These are phyloP conservation scores for Drosophila sordidula DNA, from an alignment of 2,888 invertebrate genomes.

Conservation along the genomic window DNA sequence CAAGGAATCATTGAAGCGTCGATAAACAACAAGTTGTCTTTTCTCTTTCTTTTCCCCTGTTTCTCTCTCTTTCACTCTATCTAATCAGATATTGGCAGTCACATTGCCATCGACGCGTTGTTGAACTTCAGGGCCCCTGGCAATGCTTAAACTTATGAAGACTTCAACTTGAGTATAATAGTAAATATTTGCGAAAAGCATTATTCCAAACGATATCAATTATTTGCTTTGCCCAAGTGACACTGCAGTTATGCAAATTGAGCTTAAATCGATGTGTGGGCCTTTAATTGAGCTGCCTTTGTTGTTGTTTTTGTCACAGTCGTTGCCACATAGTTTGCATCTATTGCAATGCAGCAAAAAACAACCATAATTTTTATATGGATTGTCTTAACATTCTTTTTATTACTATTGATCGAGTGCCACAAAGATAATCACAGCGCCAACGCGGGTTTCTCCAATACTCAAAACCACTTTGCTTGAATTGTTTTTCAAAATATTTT, in stretches of 20 bases:
- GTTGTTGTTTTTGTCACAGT: conserved; percentile 1
- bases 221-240: conserved; percentile 50
- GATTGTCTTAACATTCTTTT: conserved; percentile 26
- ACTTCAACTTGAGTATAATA: conserved; percentile 5
- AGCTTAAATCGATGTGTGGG: conserved; percentile 49
- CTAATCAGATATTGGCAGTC: conserved; percentile 36
- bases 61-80: conserved; percentile 11
- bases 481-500: conserved; percentile 5
- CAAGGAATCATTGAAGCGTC: conserved; percentile 58
- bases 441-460: conserved; percentile 45
- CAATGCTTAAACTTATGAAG: conserved; percentile 9
- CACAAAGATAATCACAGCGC: conserved; percentile 12
- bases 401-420: conserved; percentile 31
- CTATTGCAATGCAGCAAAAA: conserved; percentile 42
- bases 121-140: conserved; percentile 22
- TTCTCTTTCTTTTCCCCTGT: conserved; percentile 5
- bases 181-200: conserved; percentile 20
- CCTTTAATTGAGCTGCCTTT: conserved; percentile 41
- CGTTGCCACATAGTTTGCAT: conserved; percentile 58
- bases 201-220: conserved; percentile 40
- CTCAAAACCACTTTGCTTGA: conserved; percentile 9
- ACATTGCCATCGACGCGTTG: conserved; percentile 36
- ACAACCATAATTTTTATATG: conserved; percentile 34
- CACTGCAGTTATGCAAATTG: conserved; percentile 52
- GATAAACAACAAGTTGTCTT: conserved; percentile 27